Conservation (phyloP, 2,888 invertebrate genomes). For the Isotomurus palustris region DNA sequence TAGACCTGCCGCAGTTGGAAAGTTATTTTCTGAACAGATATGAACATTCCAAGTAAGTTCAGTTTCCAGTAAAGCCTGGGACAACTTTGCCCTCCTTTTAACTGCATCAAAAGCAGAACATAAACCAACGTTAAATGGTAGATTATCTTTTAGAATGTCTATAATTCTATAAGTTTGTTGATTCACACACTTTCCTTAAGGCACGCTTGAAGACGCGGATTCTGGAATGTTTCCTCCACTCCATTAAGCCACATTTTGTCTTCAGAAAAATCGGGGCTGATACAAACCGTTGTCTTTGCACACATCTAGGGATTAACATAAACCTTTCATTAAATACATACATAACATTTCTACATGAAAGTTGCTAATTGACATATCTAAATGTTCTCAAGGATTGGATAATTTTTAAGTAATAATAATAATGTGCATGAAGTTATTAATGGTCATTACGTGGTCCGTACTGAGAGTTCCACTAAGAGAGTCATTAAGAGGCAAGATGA, state of each 20-base stretch:
- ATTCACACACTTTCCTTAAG: slow-evolving; percentile 61
- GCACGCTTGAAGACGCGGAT: slow-evolving; percentile 70
- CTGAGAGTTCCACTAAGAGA: slow-evolving; percentile 89
- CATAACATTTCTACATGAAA: too few relatives aligned
- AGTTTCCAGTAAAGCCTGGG: slow-evolving; percentile 48
- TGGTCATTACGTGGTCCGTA: slow-evolving; percentile 70
- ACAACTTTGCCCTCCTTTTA: slow-evolving; percentile 52
- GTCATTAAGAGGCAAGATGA: slow-evolving; percentile 92
- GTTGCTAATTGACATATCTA: too few relatives aligned
- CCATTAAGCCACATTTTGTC: slow-evolving; percentile 88
- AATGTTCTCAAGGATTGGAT: too few relatives aligned
- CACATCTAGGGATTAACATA: slow-evolving; percentile 61
- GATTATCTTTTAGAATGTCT: background rate
- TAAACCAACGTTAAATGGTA: slow-evolving; percentile 6
- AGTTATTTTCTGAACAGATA: slow-evolving; percentile 89
- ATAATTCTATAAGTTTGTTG: background rate
- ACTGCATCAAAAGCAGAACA: slow-evolving; percentile 50
- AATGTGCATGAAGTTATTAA: too few relatives aligned
- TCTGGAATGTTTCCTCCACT: slow-evolving; percentile 66
- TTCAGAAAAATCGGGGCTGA: slow-evolving; percentile 64
- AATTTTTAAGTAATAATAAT: background rate
- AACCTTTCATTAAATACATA: too few relatives aligned
- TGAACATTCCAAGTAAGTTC: slow-evolving; percentile 53
- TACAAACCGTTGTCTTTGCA: slow-evolving; percentile 83
- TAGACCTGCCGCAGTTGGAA: slow-evolving; percentile 96